These are phyloP conservation scores for Gobio occitaniae DNA, from an alignment of 2,797 vertebrate genomes.

Conservation along the genomic window DNA sequence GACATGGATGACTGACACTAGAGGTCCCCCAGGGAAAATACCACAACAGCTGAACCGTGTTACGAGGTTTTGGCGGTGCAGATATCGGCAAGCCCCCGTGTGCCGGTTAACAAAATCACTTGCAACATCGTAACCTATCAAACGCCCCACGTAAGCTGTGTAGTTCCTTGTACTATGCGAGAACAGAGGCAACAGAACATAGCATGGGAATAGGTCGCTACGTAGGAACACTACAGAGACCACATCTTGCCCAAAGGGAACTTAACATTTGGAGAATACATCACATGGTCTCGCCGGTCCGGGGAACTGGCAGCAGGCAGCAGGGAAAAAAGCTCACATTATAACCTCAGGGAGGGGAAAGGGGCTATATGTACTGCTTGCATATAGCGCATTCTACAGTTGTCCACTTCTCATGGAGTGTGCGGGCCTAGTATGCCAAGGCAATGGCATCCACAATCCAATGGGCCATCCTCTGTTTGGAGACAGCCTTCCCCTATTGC, in stretches of 20 bases:
- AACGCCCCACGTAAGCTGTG: not conserved
- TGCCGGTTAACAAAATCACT: not conserved
- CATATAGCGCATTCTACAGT: not conserved
- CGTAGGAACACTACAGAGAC: too few species aligned
- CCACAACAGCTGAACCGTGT: not conserved
- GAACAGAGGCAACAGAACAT: not conserved
- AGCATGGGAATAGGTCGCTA: not conserved
- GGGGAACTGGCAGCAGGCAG: too few species aligned
- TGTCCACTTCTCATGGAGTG: not conserved
- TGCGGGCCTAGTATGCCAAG: too few species aligned
- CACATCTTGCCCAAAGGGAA: not conserved
- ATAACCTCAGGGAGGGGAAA: too few species aligned
- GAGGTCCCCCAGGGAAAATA: not conserved
- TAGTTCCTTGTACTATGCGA: not conserved
- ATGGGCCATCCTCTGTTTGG: too few species aligned
- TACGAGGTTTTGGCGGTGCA: not conserved
- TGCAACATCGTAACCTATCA: not conserved
- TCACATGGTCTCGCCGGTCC: too few species aligned
- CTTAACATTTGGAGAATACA: not conserved
- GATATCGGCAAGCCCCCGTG: not conserved
- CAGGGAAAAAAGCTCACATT: too few species aligned
- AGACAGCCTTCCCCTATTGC: too few species aligned
- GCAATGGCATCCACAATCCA: too few species aligned
- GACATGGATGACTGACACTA: not conserved
- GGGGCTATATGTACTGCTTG: too few species aligned